These are phyloP conservation scores for Chloroclysta siterata DNA, from an alignment of 2,888 invertebrate genomes.

Conservation along the genomic window DNA sequence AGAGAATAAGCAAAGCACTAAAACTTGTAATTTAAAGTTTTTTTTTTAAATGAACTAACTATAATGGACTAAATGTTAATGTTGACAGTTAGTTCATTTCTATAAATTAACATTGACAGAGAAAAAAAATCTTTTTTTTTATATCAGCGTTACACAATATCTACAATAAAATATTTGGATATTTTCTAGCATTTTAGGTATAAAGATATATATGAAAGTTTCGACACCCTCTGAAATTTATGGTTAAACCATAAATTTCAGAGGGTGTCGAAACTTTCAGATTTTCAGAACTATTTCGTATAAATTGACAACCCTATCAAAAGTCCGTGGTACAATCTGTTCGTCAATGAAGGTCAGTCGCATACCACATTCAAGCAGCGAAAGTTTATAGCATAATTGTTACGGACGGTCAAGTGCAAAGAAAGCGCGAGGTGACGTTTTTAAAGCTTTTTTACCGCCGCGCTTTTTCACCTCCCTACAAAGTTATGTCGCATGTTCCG, in stretches of 20 bases:
- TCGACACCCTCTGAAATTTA: neutral
- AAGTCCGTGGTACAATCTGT: conserved; percentile 21
- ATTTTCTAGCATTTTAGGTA: no score
- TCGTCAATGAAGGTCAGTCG: conserved; percentile 62
- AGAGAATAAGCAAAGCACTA: no score
- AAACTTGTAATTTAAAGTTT: no score
- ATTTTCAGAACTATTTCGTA: neutral
- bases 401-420: conserved; percentile 68
- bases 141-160: no score
- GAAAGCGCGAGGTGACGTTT: conserved; percentile 49
- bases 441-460: conserved; percentile 35
- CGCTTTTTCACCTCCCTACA: conserved; percentile 20
- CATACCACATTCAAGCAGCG: conserved; percentile 62
- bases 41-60: no score
- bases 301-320: conserved; percentile 20
- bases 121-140: no score
- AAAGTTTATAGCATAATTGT: conserved; percentile 74
- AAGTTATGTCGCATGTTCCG: conserved; percentile 35
- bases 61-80: no score
- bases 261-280: neutral
- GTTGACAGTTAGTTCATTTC: no score
- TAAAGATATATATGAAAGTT: no score
- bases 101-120: no score
- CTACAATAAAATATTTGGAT: neutral
- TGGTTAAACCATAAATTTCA: no score